Percentiles rank a stretch among this genome's conserved stretches.
Evolutionary conservation across 2,888 invertebrate genomes (phyloP).

Genomic region (Hyposoter dolosus): DNA sequence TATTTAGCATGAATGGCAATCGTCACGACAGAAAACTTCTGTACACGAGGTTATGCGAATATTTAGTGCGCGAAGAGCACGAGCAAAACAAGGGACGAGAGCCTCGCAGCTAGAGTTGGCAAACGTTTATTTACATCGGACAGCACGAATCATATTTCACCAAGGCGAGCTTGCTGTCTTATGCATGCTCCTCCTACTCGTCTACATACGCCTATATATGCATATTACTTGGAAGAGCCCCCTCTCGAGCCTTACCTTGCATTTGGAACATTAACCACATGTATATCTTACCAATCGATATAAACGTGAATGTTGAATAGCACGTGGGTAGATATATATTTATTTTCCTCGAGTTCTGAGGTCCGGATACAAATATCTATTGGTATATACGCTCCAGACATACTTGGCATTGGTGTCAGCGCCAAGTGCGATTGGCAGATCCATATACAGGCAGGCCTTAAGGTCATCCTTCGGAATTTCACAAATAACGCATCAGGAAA

Average conservation of each 20-base stretch:
- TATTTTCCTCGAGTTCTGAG: conserved; percentile 8
- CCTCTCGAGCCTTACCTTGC: neutral
- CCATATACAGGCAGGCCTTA: neutral
- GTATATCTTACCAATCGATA: neutral
- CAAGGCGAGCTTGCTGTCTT: conserved; percentile 10
- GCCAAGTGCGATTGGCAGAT: neutral
- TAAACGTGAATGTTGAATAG: neutral
- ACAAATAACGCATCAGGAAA: neutral
- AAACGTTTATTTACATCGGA: conserved; percentile 29
- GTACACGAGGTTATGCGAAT: conserved; percentile 2
- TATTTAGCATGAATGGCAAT: conserved; percentile 13
- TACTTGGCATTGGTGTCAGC: neutral
- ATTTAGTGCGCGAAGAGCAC: conserved; percentile 7
- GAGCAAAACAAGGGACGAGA: conserved; percentile 4
- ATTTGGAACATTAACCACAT: neutral
- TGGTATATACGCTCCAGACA: neutral
- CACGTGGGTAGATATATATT: conserved; percentile 9
- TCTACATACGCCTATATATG: neutral
- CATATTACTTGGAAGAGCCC: neutral
- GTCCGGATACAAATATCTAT: neutral
- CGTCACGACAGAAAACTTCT: neutral
- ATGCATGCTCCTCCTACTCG: conserved; percentile 15
- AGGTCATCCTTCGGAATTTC: neutral
- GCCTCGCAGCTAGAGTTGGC: conserved; percentile 2
- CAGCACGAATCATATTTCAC: conserved; percentile 43